Evolutionary conservation across 2,797 vertebrate genomes (phyloP).

Genomic region (Sebastes variabilis): DNA sequence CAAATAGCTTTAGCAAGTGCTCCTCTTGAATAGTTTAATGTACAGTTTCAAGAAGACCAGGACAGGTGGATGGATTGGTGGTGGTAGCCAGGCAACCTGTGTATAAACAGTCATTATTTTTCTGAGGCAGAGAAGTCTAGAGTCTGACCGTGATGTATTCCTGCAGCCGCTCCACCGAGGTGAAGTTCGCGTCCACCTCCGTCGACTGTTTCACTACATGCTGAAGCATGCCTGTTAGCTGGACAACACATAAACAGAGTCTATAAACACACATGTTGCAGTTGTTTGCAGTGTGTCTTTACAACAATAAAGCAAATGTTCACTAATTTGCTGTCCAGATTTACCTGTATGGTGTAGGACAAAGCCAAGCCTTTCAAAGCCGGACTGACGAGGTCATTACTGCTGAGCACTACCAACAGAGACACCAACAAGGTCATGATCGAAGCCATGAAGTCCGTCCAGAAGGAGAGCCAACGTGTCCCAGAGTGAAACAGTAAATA

Average conservation of each 20-base stretch:
- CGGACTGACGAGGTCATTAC: constrained; percentile 62
- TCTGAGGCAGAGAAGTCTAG: not conserved
- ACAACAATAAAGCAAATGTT: not conserved
- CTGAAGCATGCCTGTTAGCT: constrained; percentile 85
- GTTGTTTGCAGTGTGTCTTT: not conserved
- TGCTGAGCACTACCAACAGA: constrained; percentile 80
- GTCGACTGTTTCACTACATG: constrained; percentile 75
- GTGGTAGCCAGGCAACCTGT: not conserved
- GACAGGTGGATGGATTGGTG: not conserved
- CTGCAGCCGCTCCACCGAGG: constrained; percentile 81
- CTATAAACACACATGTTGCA: not conserved
- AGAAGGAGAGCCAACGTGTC: constrained; percentile 84
- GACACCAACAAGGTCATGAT: constrained; percentile 73
- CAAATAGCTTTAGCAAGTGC: not conserved
- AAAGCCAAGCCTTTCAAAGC: constrained; percentile 85
- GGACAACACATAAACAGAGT: not conserved
- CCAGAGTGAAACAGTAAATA: constrained; percentile 81
- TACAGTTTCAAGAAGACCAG: not conserved
- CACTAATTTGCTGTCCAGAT: not conserved
- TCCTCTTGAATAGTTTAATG: not conserved
- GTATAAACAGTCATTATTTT: not conserved
- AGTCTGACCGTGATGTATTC: constrained; percentile 77
- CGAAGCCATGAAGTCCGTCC: constrained; percentile 78
- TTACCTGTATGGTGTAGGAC: constrained; percentile 87
- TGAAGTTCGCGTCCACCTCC: constrained; percentile 85